Base-by-base conservation (phyloP, 2,888 invertebrate genomes). In the Eupithecia tripunctaria region DNA sequence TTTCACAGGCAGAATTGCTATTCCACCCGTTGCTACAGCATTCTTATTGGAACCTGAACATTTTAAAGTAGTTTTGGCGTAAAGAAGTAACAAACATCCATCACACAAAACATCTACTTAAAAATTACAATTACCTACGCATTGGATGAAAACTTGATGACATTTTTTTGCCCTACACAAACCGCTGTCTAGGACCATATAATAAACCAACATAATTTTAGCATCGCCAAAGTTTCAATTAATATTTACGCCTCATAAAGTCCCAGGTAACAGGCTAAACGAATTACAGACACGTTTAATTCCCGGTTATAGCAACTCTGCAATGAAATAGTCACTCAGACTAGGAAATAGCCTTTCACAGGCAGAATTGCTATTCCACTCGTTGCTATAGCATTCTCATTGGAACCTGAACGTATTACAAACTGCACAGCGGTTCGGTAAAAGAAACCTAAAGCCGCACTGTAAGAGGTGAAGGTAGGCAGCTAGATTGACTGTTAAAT, bases 361-460 rank as follows among this genome's bases (percentile, higher is more conserved):
- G 25, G 25, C 62, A 12, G 12, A 32, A 63, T 63, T 63, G 32
- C 62, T 63, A 63, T 63, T 36, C 62, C 62, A 32, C n/a, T 36
- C 32, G 62, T 32, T 32, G 32, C 62, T 36, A n/a, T 36, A 29
- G 18, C 62, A 63, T 63, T 63, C 36, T 32, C 62, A 63, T 63
- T 32, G 62, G n/a, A 36, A 32, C 38, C 64, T 25, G 64, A 21
- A 14, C 64, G 38, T 21, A 41, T 41, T 36, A 38, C 36, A 41
- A 41, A 38, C 10, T 56, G 21, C 56, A 14, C 36, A 21, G n/a
- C 62, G 62, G 62, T 63, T 36, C 36, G 18, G 62, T 60, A 18
- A 27, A 60, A 60, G 60, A 63, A 63, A 36, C 62, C 62, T 5
- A 56, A 12, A 14, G 56, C 25, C 56, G 56, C 56, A 56, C 25